phyloP scores from a whole-genome alignment of 1,140 invertebrate genomes.

The Mizuhopecten yessoensis region DNA sequence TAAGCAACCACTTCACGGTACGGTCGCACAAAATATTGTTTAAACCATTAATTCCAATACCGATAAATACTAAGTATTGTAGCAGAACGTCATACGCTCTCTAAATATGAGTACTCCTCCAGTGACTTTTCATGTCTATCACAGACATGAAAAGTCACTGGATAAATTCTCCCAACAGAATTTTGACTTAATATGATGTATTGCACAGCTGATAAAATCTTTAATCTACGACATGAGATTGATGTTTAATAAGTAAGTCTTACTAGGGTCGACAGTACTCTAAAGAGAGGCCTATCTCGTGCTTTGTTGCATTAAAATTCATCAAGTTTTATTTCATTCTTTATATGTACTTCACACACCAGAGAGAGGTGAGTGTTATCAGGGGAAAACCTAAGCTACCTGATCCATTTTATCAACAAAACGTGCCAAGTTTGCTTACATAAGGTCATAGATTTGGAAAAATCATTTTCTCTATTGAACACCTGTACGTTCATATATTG shows the following conservation, averaged over 20 bases:
- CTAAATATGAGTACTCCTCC: no score
- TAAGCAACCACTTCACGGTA: no score
- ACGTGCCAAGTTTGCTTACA: constrained; percentile 31
- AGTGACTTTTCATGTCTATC: no score
- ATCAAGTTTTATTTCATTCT: not conserved
- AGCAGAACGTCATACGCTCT: no score
- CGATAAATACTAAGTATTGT: no score
- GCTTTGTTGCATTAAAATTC: constrained; percentile 8
- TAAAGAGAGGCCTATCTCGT: not conserved
- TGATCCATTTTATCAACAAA: constrained; percentile 35
- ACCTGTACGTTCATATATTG: not conserved
- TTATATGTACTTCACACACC: not conserved
- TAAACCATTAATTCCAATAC: no score
- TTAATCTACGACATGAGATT: not conserved
- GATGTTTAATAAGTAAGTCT: not conserved
- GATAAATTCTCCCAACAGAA: no score
- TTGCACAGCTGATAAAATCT: not conserved
- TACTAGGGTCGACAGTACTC: not conserved
- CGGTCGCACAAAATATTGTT: no score
- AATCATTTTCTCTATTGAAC: constrained; percentile 26
- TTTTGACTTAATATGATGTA: not conserved
- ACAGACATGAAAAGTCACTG: not conserved
- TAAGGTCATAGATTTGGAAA: constrained; percentile 25
- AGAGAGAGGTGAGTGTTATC: not conserved
- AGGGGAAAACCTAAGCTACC: not conserved